Percentiles rank a stretch among this genome's conserved stretches.
phyloP scores from a whole-genome alignment of 2,113 vertebrate genomes.

The Neolamprologus kungweensis region DNA sequence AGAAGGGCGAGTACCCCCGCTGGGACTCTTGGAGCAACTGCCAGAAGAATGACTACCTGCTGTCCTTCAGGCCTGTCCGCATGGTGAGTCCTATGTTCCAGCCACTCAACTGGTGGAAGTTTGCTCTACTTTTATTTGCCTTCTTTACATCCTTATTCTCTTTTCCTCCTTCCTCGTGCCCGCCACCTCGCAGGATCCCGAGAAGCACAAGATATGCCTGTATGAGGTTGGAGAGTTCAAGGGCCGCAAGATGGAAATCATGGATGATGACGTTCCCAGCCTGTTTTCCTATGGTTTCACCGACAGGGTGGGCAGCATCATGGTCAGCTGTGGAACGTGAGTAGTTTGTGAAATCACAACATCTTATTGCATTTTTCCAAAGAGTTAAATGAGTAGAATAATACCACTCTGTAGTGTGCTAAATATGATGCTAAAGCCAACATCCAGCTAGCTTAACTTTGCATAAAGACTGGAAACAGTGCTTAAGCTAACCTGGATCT shows the following conservation, averaged over 20 bases:
- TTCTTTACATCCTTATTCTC: neutral
- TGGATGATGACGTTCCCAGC: slow-evolving; percentile 75
- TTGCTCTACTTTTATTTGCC: neutral
- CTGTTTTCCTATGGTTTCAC: slow-evolving; percentile 73
- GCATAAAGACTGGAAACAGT: neutral
- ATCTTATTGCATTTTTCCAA: neutral
- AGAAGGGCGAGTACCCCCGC: slow-evolving; percentile 77
- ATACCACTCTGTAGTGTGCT: neutral
- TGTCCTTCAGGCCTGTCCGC: slow-evolving; percentile 74
- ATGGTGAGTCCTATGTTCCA: slow-evolving; percentile 51
- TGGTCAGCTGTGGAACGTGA: slow-evolving; percentile 75
- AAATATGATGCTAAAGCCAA: neutral
- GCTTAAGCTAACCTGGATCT: neutral
- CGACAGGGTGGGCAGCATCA: slow-evolving; percentile 70
- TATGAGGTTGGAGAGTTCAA: slow-evolving; percentile 74
- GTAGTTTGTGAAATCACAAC: neutral
- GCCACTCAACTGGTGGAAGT: neutral
- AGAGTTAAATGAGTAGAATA: neutral
- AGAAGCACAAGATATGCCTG: slow-evolving; percentile 78
- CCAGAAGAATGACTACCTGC: slow-evolving; percentile 75
- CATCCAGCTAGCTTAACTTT: neutral
- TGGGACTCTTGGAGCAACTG: slow-evolving; percentile 80
- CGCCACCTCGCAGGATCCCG: slow-evolving; percentile 56
- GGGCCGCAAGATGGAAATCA: slow-evolving; percentile 80
- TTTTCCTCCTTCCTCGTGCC: neutral